Conservation (phyloP, 2,113 vertebrate genomes). For the Recurvirostra avosetta region DNA sequence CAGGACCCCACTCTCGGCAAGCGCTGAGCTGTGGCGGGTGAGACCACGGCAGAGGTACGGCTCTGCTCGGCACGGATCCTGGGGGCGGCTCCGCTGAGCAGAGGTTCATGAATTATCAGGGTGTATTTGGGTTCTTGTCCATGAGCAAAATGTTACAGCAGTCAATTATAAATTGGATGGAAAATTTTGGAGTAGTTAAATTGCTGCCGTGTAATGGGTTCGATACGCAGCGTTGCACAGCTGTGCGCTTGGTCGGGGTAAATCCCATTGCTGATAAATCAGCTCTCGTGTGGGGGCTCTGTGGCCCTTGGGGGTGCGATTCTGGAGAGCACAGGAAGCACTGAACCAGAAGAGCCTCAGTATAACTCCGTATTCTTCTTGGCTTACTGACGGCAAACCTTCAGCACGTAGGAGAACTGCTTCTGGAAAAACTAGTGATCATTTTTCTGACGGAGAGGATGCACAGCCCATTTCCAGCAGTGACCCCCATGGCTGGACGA, state of each 20-base stretch:
- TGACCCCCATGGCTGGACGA: neutral
- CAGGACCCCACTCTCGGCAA: neutral
- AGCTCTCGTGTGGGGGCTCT: neutral
- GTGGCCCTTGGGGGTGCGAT: too few relatives aligned
- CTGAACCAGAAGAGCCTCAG: neutral
- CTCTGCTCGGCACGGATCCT: neutral
- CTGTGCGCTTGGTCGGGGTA: neutral
- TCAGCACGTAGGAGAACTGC: neutral
- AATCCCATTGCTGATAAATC: neutral
- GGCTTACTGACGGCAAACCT: neutral
- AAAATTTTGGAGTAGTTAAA: neutral
- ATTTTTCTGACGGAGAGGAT: neutral
- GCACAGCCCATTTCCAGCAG: neutral
- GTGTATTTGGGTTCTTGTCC: neutral
- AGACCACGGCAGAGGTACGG: rapidly evolving
- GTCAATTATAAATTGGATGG: too few relatives aligned
- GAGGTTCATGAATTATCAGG: rapidly evolving
- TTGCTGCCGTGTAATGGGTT: rapidly evolving
- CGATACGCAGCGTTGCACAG: rapidly evolving
- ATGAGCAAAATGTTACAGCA: neutral
- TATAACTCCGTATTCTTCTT: neutral
- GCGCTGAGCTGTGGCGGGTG: neutral
- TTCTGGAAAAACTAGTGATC: neutral
- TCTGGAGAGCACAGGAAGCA: neutral
- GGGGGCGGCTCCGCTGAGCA: neutral